Evolutionary conservation across 2,113 vertebrate species (phyloP).

Genomic region (Hippocampus comes): DNA sequence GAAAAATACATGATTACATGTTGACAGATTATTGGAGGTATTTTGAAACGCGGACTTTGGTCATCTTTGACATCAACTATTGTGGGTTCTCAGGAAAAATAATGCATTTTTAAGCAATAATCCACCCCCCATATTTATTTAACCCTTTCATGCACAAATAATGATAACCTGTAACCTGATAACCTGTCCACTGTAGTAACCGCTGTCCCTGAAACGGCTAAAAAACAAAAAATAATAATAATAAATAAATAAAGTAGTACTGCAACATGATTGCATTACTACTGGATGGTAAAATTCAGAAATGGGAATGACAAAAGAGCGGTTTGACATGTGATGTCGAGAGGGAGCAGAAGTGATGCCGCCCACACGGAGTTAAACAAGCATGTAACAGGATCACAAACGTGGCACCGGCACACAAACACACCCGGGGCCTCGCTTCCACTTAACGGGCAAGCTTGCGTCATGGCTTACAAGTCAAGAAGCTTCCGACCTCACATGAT

Average conservation of each 20-base stretch:
- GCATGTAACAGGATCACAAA: slow-evolving; percentile 29
- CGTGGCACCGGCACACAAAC: slow-evolving; percentile 21
- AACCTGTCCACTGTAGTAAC: too few relatives aligned
- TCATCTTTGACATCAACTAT: too few relatives aligned
- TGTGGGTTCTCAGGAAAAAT: too few relatives aligned
- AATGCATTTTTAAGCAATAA: too few relatives aligned
- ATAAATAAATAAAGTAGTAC: too few relatives aligned
- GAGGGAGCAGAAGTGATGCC: slow-evolving; percentile 14
- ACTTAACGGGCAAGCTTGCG: not conserved
- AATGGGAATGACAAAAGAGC: slow-evolving; percentile 1
- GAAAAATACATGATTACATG: not conserved
- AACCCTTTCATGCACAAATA: too few relatives aligned
- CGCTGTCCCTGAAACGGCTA: too few relatives aligned
- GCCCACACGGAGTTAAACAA: slow-evolving; percentile 25
- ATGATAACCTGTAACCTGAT: too few relatives aligned
- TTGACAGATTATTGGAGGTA: too few relatives aligned
- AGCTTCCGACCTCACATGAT: not conserved
- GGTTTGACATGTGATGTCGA: slow-evolving; percentile 26
- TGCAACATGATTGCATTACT: not conserved
- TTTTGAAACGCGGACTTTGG: too few relatives aligned
- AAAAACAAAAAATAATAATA: too few relatives aligned
- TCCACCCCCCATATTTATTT: too few relatives aligned
- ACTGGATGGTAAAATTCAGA: slow-evolving; percentile 15
- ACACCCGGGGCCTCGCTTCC: not conserved
- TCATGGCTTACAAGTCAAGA: not conserved